Percentiles rank a stretch among this genome's conserved stretches.
Conservation (phyloP, 2,888 invertebrate genomes). For the Drosophila rellima region DNA sequence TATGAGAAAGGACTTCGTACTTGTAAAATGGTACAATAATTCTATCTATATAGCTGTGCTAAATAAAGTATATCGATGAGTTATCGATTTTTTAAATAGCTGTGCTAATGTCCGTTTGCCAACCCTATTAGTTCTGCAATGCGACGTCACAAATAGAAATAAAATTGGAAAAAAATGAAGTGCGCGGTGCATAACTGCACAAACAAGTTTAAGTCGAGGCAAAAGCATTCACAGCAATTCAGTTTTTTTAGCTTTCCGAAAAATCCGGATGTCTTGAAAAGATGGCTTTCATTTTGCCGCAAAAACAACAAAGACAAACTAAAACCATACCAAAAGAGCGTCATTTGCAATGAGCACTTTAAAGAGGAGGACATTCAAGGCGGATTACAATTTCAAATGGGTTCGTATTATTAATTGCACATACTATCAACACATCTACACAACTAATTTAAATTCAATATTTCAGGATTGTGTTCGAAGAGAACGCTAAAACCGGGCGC, state of each 20-base stretch:
- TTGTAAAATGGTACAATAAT: neutral
- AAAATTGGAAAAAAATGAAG: conserved; percentile 56
- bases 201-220: conserved; percentile 52
- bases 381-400: conserved; percentile 63
- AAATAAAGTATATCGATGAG: neutral
- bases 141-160: conserved; percentile 53
- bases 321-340: conserved; percentile 39
- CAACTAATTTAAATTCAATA: neutral
- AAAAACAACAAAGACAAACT: conserved; percentile 42
- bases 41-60: neutral
- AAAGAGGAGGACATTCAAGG: conserved; percentile 67
- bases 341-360: conserved; percentile 66
- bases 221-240: conserved; percentile 47
- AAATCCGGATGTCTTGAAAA: conserved; percentile 37
- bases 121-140: neutral
- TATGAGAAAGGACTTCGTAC: conserved; percentile 28
- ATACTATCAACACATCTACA: neutral
- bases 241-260: conserved; percentile 68
- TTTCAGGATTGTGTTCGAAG: conserved; percentile 62
- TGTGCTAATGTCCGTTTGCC: neutral
- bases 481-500: conserved; percentile 59
- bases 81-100: conserved; percentile 27
- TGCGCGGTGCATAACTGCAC: conserved; percentile 59
- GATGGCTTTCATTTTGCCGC: conserved; percentile 61
- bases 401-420: conserved; percentile 31